phyloP scores from a whole-genome alignment of 2,888 invertebrate genomes.

The Diadegma fenestrale region DNA sequence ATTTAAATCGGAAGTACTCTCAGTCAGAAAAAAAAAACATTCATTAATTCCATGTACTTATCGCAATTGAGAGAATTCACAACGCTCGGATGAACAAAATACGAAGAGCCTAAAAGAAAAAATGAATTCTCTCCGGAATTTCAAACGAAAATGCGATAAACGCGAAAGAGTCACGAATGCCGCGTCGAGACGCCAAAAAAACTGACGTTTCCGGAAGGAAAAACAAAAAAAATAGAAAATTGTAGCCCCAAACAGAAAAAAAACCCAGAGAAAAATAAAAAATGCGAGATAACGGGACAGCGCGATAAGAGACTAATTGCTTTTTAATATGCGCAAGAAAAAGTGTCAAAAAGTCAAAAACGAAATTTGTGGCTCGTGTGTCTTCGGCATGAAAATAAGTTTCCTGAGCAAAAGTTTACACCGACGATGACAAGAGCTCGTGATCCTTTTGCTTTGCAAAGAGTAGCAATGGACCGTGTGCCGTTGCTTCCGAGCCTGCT shows the following conservation, averaged over 20 bases:
- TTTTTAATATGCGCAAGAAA: not conserved
- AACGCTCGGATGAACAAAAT: conserved; percentile 36
- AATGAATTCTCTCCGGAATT: not conserved
- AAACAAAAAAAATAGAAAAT: not conserved
- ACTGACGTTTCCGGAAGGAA: too few relatives aligned
- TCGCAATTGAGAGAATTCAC: not conserved
- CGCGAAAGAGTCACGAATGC: not conserved
- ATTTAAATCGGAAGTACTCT: not conserved
- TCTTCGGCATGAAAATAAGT: conserved; percentile 44
- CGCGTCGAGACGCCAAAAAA: too few relatives aligned
- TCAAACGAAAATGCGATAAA: not conserved
- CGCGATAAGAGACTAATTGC: not conserved
- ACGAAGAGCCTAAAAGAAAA: not conserved
- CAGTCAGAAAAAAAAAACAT: not conserved
- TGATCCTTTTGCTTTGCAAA: not conserved
- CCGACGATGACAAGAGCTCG: not conserved
- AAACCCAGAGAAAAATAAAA: not conserved
- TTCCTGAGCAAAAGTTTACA: conserved; percentile 29
- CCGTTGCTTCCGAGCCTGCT: not conserved
- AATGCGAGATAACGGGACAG: not conserved
- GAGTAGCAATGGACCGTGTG: not conserved
- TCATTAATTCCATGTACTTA: not conserved
- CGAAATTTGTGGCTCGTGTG: conserved; percentile 38
- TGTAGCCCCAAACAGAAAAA: not conserved
- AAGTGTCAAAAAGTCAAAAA: conserved; percentile 30